Percentiles rank a stretch among this genome's conserved stretches.
Conservation (phyloP, 2,888 invertebrate species). For the Pammene aurita region DNA sequence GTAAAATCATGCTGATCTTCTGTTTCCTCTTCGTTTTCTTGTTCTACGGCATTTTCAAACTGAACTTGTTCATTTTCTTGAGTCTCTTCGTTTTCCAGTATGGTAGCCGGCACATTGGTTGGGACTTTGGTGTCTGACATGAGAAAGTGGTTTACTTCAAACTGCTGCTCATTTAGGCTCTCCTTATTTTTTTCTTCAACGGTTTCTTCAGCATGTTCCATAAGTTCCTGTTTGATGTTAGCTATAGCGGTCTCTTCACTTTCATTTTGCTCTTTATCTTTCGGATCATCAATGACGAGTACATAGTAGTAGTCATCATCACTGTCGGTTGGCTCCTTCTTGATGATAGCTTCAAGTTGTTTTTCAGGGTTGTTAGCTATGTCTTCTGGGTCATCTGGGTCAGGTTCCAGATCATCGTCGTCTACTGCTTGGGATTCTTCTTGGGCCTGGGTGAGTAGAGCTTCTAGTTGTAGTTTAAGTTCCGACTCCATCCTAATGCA, state of each 20-base stretch:
- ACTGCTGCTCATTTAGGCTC: constrained; percentile 48
- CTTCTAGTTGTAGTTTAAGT: constrained; percentile 65
- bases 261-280: constrained; percentile 54
- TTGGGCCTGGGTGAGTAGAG: constrained; percentile 55
- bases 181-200: constrained; percentile 38
- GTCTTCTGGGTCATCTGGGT: constrained; percentile 58
- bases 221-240: constrained; percentile 41
- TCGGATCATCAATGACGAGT: constrained; percentile 73
- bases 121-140: constrained; percentile 68
- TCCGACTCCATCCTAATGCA: constrained; percentile 77
- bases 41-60: constrained; percentile 56
- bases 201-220: constrained; percentile 40
- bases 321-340: constrained; percentile 70
- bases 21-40: constrained; percentile 56
- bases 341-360: constrained; percentile 71
- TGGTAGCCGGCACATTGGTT: constrained; percentile 73
- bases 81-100: constrained; percentile 71
- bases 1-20: constrained; percentile 56
- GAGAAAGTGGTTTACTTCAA: constrained; percentile 71
- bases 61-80: constrained; percentile 58
- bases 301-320: constrained; percentile 80
- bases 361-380: constrained; percentile 68
- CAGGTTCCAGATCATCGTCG: constrained; percentile 43
- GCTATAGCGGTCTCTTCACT: constrained; percentile 44
- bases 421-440: constrained; percentile 48